phyloP scores from a whole-genome alignment of 2,797 vertebrate genomes.

The Hypotaenidia okinawae region DNA sequence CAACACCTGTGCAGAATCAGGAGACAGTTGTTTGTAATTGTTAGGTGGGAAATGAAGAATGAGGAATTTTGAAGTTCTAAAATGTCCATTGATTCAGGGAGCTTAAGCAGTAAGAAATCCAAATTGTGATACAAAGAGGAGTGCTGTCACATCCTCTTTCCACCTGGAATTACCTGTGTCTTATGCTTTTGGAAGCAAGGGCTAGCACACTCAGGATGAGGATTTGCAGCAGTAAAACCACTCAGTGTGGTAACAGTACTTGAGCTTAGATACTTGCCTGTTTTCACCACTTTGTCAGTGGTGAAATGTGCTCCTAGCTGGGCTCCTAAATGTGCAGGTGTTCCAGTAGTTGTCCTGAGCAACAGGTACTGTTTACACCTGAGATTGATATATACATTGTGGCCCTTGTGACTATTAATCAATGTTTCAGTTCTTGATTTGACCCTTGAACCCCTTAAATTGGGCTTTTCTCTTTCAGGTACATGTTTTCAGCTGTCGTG shows the following conservation, averaged over 20 bases:
- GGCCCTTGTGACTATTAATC: not conserved
- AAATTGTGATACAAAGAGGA: not conserved
- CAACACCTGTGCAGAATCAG: not conserved
- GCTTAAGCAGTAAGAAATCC: not conserved
- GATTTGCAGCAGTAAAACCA: not conserved
- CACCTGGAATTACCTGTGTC: not conserved
- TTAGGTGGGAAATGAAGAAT: not conserved
- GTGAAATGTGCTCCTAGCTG: not conserved
- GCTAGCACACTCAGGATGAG: not conserved
- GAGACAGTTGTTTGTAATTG: not conserved
- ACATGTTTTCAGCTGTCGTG: not conserved
- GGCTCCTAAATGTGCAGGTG: not conserved
- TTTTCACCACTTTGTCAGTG: not conserved
- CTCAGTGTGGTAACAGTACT: not conserved
- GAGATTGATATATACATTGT: rapidly evolving
- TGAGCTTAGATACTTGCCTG: not conserved
- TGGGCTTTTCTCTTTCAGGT: not conserved
- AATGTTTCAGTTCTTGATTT: not conserved
- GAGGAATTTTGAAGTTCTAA: not conserved
- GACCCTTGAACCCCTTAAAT: not conserved
- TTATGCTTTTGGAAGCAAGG: not conserved
- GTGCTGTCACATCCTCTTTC: not conserved
- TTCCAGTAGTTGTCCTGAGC: not conserved
- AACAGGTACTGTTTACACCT: not conserved
- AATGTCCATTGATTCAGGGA: not conserved